Evolutionary conservation across 2,797 vertebrate species (phyloP).

Genomic region (Erethizon dorsatum): DNA sequence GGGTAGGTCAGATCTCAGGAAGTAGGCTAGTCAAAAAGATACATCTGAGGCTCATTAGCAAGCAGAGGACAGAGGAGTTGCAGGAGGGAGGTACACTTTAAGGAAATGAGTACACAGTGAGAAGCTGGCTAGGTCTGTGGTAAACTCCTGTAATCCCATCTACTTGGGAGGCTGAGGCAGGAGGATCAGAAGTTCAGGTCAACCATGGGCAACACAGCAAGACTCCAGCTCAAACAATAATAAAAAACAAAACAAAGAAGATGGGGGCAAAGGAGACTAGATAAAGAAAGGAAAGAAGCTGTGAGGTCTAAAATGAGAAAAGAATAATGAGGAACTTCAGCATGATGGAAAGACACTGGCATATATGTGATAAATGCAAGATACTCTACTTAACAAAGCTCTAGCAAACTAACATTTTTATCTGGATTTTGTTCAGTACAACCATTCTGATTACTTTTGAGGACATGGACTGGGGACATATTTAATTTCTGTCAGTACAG

Average conservation of each 20-base stretch:
- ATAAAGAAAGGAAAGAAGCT: constrained; percentile 11
- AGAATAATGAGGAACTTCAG: not conserved
- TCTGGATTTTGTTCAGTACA: not conserved
- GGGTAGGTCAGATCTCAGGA: not conserved
- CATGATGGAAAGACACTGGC: not conserved
- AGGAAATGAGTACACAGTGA: not conserved
- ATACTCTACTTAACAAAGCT: not conserved
- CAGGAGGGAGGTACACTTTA: not conserved
- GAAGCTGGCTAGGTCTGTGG: not conserved
- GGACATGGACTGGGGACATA: not conserved
- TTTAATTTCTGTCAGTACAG: not conserved
- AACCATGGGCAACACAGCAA: not conserved
- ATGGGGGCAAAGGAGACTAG: not conserved
- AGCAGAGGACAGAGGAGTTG: not conserved
- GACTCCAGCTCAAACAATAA: not conserved
- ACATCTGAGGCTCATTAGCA: not conserved
- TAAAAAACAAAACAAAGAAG: not conserved
- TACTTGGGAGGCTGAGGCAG: not conserved
- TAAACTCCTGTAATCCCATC: not conserved
- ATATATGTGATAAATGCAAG: not conserved
- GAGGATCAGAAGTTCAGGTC: not conserved
- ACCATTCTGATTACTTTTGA: not conserved
- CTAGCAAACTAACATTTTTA: not conserved
- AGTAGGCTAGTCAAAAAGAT: not conserved
- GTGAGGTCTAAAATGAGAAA: not conserved